phyloP scores from a whole-genome alignment of 2,113 vertebrate species.

The Centropus unirufus region DNA sequence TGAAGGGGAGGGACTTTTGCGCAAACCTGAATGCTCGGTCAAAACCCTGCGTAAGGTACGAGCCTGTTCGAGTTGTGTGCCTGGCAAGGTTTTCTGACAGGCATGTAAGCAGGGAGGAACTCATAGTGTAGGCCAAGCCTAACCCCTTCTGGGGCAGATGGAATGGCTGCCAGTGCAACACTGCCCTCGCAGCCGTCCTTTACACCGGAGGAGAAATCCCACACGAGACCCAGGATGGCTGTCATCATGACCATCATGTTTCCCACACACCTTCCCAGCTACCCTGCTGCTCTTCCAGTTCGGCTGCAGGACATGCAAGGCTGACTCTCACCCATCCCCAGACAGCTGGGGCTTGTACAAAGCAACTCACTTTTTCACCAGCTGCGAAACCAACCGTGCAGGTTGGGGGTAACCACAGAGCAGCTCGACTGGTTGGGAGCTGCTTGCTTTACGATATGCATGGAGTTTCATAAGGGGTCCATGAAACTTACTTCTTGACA shows the following conservation, averaged over 20 bases:
- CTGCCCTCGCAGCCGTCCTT: not conserved
- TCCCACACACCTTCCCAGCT: not conserved
- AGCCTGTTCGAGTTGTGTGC: not conserved
- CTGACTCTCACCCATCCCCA: not conserved
- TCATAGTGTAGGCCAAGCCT: not conserved
- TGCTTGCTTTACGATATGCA: rapidly evolving
- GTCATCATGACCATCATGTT: rapidly evolving
- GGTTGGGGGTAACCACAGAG: not conserved
- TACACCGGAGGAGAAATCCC: not conserved
- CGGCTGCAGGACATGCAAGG: not conserved
- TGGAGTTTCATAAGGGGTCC: not conserved
- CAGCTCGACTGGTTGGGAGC: not conserved
- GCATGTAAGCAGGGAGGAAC: not conserved
- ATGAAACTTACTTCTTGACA: not conserved
- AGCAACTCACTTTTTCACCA: not conserved
- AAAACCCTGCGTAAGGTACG: not conserved
- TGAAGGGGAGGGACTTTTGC: not conserved
- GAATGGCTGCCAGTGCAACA: not conserved
- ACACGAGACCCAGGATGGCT: too few species aligned
- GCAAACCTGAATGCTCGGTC: not conserved
- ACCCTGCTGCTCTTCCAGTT: not conserved
- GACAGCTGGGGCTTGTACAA: not conserved
- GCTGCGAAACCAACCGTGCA: not conserved
- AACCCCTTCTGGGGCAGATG: not conserved
- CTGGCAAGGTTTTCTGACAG: not conserved